Percentiles rank a stretch among this genome's conserved stretches.
phyloP scores from a whole-genome alignment of 2,797 vertebrate genomes.

The Scarus forsteni region DNA sequence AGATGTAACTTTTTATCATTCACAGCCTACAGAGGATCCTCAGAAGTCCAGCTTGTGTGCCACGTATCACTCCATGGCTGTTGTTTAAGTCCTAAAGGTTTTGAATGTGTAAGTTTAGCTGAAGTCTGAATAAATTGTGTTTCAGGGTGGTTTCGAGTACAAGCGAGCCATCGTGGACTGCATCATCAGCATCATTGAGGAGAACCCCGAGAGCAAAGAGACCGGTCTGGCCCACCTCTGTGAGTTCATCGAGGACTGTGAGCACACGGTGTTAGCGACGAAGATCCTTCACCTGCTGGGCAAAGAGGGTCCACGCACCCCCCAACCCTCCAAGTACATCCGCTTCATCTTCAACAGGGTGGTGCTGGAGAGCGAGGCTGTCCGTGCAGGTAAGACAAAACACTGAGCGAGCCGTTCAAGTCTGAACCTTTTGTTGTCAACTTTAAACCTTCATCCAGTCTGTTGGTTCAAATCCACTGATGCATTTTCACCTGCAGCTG shows the following conservation, averaged over 20 bases:
- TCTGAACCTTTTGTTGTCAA: neutral
- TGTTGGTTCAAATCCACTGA: neutral
- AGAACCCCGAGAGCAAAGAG: slow-evolving; percentile 97
- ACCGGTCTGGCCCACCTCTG: slow-evolving; percentile 97
- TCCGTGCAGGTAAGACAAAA: slow-evolving; percentile 89
- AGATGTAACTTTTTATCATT: too few relatives aligned
- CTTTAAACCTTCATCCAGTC: neutral
- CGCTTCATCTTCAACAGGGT: slow-evolving; percentile 99
- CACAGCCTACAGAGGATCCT: too few relatives aligned
- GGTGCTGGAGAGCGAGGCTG: slow-evolving; percentile 96
- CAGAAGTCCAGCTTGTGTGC: too few relatives aligned
- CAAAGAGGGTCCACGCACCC: slow-evolving; percentile 94
- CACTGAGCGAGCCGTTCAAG: neutral
- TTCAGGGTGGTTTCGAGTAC: slow-evolving; percentile 97
- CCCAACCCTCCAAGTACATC: slow-evolving; percentile 96
- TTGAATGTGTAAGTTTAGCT: neutral
- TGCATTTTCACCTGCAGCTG: slow-evolving; percentile 79
- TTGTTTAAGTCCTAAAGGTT: too few relatives aligned
- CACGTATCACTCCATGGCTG: too few relatives aligned
- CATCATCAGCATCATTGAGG: slow-evolving; percentile 97
- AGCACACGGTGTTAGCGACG: slow-evolving; percentile 96
- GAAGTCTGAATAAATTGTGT: neutral
- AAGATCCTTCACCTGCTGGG: slow-evolving; percentile 97
- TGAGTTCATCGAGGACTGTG: slow-evolving; percentile 99
- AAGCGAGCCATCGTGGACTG: slow-evolving; percentile 99